Conservation (phyloP, 1,140 invertebrate genomes). For the Drosophila parabipectinata region DNA sequence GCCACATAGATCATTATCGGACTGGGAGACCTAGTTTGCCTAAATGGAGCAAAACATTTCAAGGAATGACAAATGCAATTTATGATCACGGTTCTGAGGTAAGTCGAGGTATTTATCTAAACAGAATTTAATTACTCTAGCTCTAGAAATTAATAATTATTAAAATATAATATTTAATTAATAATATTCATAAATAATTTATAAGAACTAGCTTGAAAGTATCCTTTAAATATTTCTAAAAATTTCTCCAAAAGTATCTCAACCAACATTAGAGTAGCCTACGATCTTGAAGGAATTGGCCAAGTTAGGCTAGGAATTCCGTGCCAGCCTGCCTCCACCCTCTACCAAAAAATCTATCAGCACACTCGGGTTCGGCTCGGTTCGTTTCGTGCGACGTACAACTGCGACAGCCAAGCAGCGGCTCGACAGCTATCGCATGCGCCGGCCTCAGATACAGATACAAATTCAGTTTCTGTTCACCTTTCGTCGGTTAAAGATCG, state of each 20-base stretch:
- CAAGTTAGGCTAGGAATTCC: conserved; percentile 9
- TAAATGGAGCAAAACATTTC: conserved; percentile 35
- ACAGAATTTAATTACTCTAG: not conserved
- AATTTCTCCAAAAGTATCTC: not conserved
- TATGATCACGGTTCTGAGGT: conserved; percentile 7
- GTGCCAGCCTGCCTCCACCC: not conserved
- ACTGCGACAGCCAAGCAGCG: not conserved
- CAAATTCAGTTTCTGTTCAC: conserved; percentile 58
- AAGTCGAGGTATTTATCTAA: not conserved
- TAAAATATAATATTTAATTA: no score
- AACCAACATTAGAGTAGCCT: no score
- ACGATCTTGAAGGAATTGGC: not conserved
- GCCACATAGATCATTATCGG: conserved; percentile 36
- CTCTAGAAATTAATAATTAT: no score
- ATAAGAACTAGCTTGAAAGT: no score
- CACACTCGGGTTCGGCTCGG: conserved; percentile 28
- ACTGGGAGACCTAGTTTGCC: conserved; percentile 24
- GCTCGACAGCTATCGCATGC: conserved; percentile 14
- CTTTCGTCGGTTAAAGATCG: conserved; percentile 74
- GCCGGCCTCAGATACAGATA: conserved; percentile 19
- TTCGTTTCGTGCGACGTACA: conserved; percentile 16
- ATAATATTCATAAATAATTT: no score
- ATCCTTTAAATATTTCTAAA: no score
- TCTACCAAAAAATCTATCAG: conserved; percentile 26
- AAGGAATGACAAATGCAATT: conserved; percentile 36